Percentiles rank a stretch among this genome's conserved stretches.
Conservation (phyloP, 37 sponge, comb jelly and placozoan genomes). For the Chondrilla cf. caribensis region DNA sequence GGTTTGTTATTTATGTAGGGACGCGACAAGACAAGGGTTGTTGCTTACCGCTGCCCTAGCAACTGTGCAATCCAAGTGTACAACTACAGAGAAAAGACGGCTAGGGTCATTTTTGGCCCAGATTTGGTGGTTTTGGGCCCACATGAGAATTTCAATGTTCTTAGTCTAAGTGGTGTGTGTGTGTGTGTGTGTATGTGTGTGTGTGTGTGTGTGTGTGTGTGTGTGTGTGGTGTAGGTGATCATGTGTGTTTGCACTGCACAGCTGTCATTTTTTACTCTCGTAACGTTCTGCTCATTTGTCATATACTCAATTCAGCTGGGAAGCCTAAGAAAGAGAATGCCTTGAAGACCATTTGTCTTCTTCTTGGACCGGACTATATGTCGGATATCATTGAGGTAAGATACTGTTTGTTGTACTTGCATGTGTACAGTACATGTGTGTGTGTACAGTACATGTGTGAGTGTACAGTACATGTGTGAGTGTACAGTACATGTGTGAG, state of each 20-base stretch:
- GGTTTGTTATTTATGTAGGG: constrained; percentile 25
- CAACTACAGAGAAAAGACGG: constrained; percentile 81
- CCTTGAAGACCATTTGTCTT: constrained; percentile 76
- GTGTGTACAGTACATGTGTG: too few relatives aligned
- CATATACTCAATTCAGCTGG: too few relatives aligned
- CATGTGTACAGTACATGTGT: constrained; percentile 16
- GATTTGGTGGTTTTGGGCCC: constrained; percentile 87
- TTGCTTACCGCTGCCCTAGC: constrained; percentile 86
- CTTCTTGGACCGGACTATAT: constrained; percentile 93
- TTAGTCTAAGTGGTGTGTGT: constrained; percentile 79
- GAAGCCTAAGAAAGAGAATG: constrained; percentile 85
- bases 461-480: too few relatives aligned
- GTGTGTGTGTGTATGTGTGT: not conserved
- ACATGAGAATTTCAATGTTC: constrained; percentile 92
- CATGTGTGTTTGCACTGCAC: too few relatives aligned
- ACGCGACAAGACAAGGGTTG: constrained; percentile 71
- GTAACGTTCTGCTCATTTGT: too few relatives aligned
- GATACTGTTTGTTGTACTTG: not conserved
- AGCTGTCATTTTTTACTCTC: too few relatives aligned
- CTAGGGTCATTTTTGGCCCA: constrained; percentile 92
- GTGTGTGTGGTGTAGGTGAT: not conserved
- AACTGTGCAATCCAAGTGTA: constrained; percentile 92
- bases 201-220: constrained; percentile 11
- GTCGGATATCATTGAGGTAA: constrained; percentile 74
- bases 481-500: too few relatives aligned